Evolutionary conservation across 2,113 vertebrate species (phyloP).

Genomic region (Triplophysa dalaica): DNA sequence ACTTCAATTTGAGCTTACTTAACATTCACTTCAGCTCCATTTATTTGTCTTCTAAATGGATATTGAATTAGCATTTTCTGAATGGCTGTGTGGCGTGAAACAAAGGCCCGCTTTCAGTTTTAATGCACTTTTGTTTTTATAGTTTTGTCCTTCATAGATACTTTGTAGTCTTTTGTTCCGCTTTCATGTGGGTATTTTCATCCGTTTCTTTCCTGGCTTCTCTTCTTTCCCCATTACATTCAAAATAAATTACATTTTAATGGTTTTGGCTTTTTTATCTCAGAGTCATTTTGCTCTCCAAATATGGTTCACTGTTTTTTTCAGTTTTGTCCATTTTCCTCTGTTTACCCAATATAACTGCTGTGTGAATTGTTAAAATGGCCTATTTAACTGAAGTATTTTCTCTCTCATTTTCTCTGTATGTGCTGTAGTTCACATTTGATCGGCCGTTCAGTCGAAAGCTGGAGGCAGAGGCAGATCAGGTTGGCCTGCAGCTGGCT

Average conservation of each 20-base stretch:
- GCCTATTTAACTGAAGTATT: not conserved
- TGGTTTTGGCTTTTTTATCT: slow-evolving; percentile 16
- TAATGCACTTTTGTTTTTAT: slow-evolving; percentile 21
- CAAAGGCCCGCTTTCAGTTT: slow-evolving; percentile 30
- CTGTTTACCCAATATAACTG: slow-evolving; percentile 19
- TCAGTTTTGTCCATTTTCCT: not conserved
- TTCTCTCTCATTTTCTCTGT: not conserved
- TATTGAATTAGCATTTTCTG: slow-evolving; percentile 37
- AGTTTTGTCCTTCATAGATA: not conserved
- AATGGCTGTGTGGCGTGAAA: slow-evolving; percentile 9
- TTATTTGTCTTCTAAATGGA: slow-evolving; percentile 25
- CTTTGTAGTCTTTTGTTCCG: not conserved
- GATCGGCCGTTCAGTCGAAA: slow-evolving; percentile 86
- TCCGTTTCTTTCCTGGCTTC: not conserved
- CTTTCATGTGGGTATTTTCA: not conserved
- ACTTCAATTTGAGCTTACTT: slow-evolving; percentile 27
- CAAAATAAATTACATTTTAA: slow-evolving; percentile 25
- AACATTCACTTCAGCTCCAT: slow-evolving; percentile 32
- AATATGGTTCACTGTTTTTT: slow-evolving; percentile 13
- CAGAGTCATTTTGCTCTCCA: slow-evolving; percentile 26
- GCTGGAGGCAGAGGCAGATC: slow-evolving; percentile 90
- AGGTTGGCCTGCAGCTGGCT: slow-evolving; percentile 86
- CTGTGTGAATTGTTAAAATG: slow-evolving; percentile 10
- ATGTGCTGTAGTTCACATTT: slow-evolving; percentile 82
- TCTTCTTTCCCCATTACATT: slow-evolving; percentile 1